Evolutionary conservation across 23 tunicate species (phyloP), one percentile per base, ranked within the genome.

Genomic region (Halocynthia aurantium): DNA sequence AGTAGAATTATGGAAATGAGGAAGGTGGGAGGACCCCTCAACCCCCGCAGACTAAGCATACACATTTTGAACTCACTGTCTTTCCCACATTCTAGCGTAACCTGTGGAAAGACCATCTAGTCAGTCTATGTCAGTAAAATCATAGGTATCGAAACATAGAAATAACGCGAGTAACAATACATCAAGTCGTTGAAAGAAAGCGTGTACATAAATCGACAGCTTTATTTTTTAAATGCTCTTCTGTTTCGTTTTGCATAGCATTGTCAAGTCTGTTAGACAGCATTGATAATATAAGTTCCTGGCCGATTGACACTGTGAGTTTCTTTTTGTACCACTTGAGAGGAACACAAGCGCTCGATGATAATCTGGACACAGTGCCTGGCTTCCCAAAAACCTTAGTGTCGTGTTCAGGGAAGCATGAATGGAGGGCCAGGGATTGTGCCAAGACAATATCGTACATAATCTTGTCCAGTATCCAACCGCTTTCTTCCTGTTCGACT

Each of bases 261-360:
- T 65, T 49, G 31, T 65, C 70, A 9, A 65, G 70, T 65, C 70
- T 65, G 9, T 65, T 49, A 15, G 49, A 65, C 19, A 65, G 31
- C 19, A 65, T 10, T 65, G 70, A 20, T 40, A 65, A 40, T 10
- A 49, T 49, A 9, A 65, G 49, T 20, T 65, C 70, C 19, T 65
- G 49, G 10, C 50, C 70, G 31, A 65, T 65, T 8, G 70, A 11
- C 9, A 49, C 22, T 20, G 70, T 65, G 10, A 65, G 49, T 65
- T 65, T 65, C 31, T 65, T 65, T 49, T 65, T 65, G 31, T 65
- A 65, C 70, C 70, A 65, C 22, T 65, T 65, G 9, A 65, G 70
- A 65, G 70, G 70, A 15, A 65, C 10, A 6, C 70, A 65, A 9
- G 22, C 70, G 31, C 50, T 10, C 10, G 70, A 49, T 65, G 13